Conservation (phyloP, 1,140 invertebrate species). For the Pseudomyrmex sp. region DNA sequence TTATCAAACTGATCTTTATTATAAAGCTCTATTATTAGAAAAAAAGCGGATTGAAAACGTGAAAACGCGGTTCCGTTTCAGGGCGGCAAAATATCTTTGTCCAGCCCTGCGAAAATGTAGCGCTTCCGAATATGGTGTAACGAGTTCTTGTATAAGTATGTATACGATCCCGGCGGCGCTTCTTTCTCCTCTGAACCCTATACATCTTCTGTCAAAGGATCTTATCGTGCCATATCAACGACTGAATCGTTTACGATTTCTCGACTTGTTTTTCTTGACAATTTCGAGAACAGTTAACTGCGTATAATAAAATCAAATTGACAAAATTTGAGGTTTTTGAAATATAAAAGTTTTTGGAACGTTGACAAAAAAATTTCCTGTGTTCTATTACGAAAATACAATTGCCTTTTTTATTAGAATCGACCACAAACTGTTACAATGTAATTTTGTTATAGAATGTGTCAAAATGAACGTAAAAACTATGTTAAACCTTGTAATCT, state of each 20-base stretch:
- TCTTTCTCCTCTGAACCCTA: conserved; percentile 42
- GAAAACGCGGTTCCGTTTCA: not conserved
- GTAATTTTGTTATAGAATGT: not conserved
- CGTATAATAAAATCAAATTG: not conserved
- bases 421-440: not conserved
- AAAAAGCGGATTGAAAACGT: not conserved
- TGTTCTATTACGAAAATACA: not conserved
- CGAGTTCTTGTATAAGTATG: conserved; percentile 63
- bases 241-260: conserved; percentile 49
- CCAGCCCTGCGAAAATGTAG: conserved; percentile 62
- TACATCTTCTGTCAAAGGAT: conserved; percentile 27
- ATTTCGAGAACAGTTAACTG: conserved; percentile 31
- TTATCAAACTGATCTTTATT: not conserved
- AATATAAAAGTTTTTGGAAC: not conserved
- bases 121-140: conserved; percentile 77
- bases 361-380: not conserved
- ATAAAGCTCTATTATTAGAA: not conserved
- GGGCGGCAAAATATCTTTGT: conserved; percentile 16
- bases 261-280: not conserved
- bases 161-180: conserved; percentile 40
- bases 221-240: conserved; percentile 5
- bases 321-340: no score
- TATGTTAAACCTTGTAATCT: conserved; percentile 14
- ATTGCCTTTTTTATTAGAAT: not conserved
- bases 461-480: not conserved